A percentile compares a stretch with the other conserved stretches of the same genome.
phyloP scores from a whole-genome alignment of 2,113 vertebrate genomes.

The Onychostoma macrolepis region DNA sequence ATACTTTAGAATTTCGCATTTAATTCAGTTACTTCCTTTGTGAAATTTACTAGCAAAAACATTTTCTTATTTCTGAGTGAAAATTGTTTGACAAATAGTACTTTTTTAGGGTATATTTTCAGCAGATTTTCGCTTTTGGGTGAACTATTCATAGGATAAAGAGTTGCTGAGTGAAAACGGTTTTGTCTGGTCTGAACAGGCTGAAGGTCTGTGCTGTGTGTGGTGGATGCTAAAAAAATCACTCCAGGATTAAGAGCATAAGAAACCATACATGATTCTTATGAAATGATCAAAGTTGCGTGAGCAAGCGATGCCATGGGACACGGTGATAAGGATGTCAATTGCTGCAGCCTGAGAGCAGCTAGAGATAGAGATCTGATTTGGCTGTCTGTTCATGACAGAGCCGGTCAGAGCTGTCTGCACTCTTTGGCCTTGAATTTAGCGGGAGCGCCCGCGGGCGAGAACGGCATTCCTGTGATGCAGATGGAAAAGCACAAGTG shows the following conservation, averaged over 20 bases:
- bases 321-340: neutral
- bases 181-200: neutral
- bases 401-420: neutral
- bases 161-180: neutral
- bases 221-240: neutral
- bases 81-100: too few species aligned
- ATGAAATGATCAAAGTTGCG: neutral
- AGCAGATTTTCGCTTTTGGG: neutral
- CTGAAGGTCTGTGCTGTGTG: neutral
- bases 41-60: too few species aligned
- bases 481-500: neutral
- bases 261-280: neutral
- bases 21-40: too few species aligned
- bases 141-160: neutral
- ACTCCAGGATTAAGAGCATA: neutral
- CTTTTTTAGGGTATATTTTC: too few species aligned
- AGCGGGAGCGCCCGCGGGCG: neutral
- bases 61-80: too few species aligned
- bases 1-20: too few species aligned
- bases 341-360: neutral
- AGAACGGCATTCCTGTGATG: neutral
- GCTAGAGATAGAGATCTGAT: slow-evolving; percentile 15
- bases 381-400: neutral
- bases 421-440: neutral
- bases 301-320: neutral